Evolutionary conservation across 2,888 invertebrate genomes (phyloP), one percentile per base, ranked within the genome.

Genomic region (Plagodis dolabraria): DNA sequence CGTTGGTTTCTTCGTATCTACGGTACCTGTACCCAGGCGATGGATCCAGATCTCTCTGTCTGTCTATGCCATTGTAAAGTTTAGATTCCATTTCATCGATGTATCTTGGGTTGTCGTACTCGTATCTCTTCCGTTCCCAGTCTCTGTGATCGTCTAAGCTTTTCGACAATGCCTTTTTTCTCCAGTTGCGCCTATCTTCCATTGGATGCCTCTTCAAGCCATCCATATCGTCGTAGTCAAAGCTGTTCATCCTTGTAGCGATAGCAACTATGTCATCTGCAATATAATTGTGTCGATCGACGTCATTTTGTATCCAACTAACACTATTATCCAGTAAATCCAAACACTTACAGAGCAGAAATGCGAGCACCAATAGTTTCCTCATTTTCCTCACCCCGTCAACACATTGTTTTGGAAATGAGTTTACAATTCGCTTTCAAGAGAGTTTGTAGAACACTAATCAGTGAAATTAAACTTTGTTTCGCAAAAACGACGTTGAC

Each of bases 161-260:
- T 63, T 85, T 85, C 44, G 78, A 55, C 43, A 90, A 64, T 5
- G 80, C 76, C 64, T 89, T 89, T 64, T 88, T 88, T 62, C 90
- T 84, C 87, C 87, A 90, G 63, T 83, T 87, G 43, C 88, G 78
- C 63, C 89, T 77, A 42, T 91, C 90, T 5, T 89, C 87, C 50
- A 84, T 65, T 2, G 81, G 74, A 63, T 87, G 87, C 55, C 85
- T 80, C 68, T 85, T 88, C 49, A 69, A 82, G 36, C 70, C 75
- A 12, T 89, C 86, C 8, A 72, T 53, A 45, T 92, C 90, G 2
- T 89, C 89, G 60, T 91, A 89, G 63, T 92, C 91, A 59, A 85
- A 90, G 70, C 70, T 77, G 55, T 71, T 79, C 35, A 75, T 61
- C 71, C 85, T 78, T 11, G 77, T 79, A 42, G 81, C 83, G 40